These are phyloP conservation scores for Macrosteles quadrilineatus DNA, from an alignment of 1,140 invertebrate species.

Conservation along the genomic window DNA sequence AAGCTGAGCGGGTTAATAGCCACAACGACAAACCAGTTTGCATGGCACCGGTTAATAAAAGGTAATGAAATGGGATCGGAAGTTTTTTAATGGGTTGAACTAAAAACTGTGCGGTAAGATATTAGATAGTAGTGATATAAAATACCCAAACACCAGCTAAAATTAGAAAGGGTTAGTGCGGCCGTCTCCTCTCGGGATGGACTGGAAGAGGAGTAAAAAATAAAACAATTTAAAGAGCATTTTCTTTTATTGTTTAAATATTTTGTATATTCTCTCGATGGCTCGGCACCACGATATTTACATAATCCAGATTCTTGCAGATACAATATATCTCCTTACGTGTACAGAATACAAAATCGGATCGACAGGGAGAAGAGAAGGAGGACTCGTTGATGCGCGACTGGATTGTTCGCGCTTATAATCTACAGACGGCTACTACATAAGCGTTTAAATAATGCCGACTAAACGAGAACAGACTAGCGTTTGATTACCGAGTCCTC, in stretches of 20 bases:
- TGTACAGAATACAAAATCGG: background rate
- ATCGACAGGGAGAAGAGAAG: background rate
- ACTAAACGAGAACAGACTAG: conserved; percentile 1
- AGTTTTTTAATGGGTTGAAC: conserved; percentile 3
- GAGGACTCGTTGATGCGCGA: background rate
- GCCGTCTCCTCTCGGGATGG: conserved; percentile 4
- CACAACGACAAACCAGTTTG: conserved; percentile 3
- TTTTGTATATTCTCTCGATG: background rate
- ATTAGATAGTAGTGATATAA: conserved; percentile 13
- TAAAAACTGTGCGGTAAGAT: conserved; percentile 14
- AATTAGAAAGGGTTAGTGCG: conserved; percentile 16
- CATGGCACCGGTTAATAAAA: conserved; percentile 1
- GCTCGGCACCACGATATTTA: conserved; percentile 4
- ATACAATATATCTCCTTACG: conserved; percentile 14
- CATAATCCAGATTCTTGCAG: conserved; percentile 2
- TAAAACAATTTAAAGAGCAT: conserved; percentile 9
- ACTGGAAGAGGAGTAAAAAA: conserved; percentile 13
- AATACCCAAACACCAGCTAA: conserved; percentile 11
- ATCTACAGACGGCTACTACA: background rate
- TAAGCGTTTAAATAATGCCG: conserved; percentile 11
- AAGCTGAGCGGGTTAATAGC: background rate
- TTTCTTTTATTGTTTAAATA: conserved; percentile 7
- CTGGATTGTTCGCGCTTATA: background rate
- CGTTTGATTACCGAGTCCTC: background rate
- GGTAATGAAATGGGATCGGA: conserved; percentile 11